These are phyloP conservation scores for Acleris holmiana DNA, from an alignment of 2,888 invertebrate genomes.

Conservation along the genomic window DNA sequence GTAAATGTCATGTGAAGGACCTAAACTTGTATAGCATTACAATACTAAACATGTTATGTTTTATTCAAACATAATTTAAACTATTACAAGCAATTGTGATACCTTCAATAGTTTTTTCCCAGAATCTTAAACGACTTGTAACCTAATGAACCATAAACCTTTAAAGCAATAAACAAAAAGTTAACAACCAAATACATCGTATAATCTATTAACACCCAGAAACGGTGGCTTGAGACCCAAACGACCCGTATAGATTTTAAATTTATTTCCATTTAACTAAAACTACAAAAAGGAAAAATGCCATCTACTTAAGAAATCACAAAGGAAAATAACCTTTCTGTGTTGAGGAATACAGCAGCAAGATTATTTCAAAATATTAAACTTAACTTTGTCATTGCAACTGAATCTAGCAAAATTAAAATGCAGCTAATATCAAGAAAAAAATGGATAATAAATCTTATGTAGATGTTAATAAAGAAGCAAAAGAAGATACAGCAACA, in stretches of 20 bases:
- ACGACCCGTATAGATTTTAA: constrained; percentile 69
- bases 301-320: background rate
- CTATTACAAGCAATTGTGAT: constrained; percentile 22
- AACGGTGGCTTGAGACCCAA: constrained; percentile 65
- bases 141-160: constrained; percentile 38
- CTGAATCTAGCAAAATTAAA: constrained; percentile 46
- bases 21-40: background rate
- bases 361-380: constrained; percentile 25
- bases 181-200: constrained; percentile 40
- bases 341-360: background rate
- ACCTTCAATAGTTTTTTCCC: constrained; percentile 18
- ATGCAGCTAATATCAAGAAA: constrained; percentile 5
- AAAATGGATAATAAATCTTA: constrained; percentile 46
- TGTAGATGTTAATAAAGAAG: constrained; percentile 34
- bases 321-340: constrained; percentile 1
- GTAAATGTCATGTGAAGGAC: background rate
- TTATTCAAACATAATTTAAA: background rate
- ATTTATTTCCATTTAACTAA: constrained; percentile 68
- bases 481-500: constrained; percentile 10
- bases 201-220: constrained; percentile 77
- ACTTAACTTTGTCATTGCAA: constrained; percentile 39
- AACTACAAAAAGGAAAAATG: constrained; percentile 36
- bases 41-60: background rate
- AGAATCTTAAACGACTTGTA: constrained; percentile 32
- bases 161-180: constrained; percentile 34